phyloP scores from a whole-genome alignment of 2,797 vertebrate species.

The Tinamus major region DNA sequence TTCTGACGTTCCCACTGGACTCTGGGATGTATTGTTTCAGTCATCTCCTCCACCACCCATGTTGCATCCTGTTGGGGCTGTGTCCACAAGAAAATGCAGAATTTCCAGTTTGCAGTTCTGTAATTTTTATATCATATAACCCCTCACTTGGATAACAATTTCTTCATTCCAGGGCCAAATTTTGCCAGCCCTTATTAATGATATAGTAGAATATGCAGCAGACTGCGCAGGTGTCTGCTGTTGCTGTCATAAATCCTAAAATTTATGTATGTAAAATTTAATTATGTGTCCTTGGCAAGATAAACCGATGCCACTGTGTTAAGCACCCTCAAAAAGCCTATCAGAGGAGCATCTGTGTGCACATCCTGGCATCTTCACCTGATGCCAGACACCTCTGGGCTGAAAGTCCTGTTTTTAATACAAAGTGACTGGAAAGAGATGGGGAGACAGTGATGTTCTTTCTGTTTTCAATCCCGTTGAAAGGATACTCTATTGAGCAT shows the following conservation, averaged over 20 bases:
- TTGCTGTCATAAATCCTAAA: not conserved
- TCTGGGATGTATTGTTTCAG: not conserved
- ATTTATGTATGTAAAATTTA: no score
- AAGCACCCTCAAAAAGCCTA: not conserved
- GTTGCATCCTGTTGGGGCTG: fast-evolving
- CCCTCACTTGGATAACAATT: not conserved
- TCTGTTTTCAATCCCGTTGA: not conserved
- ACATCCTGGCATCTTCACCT: not conserved
- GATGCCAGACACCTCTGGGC: not conserved
- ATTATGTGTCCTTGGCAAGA: not conserved
- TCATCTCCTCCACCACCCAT: not conserved
- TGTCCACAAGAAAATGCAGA: not conserved
- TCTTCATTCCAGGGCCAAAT: not conserved
- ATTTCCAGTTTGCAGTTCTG: not conserved
- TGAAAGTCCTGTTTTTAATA: not conserved
- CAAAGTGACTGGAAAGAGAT: not conserved
- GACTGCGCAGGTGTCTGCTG: not conserved
- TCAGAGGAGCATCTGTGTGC: not conserved
- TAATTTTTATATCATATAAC: fast-evolving
- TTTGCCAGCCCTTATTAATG: not conserved
- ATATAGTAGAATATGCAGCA: not conserved
- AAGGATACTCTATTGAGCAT: not conserved
- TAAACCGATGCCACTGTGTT: not conserved
- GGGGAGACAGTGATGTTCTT: not conserved
- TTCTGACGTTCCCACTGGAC: not conserved